These are phyloP conservation scores for Epinotia demarniana DNA, from an alignment of 2,888 invertebrate genomes.

Conservation along the genomic window DNA sequence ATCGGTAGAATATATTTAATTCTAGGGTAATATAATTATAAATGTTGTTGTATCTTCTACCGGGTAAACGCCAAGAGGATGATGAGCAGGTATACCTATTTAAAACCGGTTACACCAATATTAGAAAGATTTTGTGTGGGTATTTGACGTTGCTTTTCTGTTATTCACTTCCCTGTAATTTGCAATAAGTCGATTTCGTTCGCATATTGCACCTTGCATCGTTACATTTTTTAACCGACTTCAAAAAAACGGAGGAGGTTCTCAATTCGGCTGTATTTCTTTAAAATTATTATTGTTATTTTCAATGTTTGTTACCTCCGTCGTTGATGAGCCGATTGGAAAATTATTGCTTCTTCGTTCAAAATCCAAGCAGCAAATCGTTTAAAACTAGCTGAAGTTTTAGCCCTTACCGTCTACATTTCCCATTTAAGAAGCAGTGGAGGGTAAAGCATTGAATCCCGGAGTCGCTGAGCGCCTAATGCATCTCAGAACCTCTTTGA, in stretches of 20 bases:
- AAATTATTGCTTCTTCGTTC: neutral
- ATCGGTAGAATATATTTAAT: neutral
- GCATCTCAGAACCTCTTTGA: constrained; percentile 55
- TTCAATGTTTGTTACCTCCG: too few species aligned
- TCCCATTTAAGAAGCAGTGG: constrained; percentile 36
- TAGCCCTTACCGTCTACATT: constrained; percentile 17
- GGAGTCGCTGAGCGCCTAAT: constrained; percentile 68
- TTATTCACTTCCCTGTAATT: neutral
- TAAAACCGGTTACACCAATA: neutral
- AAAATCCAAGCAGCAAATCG: neutral
- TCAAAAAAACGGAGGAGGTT: too few species aligned
- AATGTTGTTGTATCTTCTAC: too few species aligned
- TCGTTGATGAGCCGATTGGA: too few species aligned
- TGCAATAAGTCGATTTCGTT: neutral
- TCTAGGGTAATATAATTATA: neutral
- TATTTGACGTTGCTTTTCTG: neutral
- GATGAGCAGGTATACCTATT: too few species aligned
- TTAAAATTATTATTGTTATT: too few species aligned
- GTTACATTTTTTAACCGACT: too few species aligned
- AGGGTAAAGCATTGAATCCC: constrained; percentile 45
- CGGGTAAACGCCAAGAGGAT: too few species aligned
- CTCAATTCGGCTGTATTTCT: too few species aligned
- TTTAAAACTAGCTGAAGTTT: constrained; percentile 20
- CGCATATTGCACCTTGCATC: neutral
- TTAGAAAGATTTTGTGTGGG: too few species aligned